Base-by-base conservation (phyloP, 2,113 vertebrate genomes). In the Semicossyphus pulcher region DNA sequence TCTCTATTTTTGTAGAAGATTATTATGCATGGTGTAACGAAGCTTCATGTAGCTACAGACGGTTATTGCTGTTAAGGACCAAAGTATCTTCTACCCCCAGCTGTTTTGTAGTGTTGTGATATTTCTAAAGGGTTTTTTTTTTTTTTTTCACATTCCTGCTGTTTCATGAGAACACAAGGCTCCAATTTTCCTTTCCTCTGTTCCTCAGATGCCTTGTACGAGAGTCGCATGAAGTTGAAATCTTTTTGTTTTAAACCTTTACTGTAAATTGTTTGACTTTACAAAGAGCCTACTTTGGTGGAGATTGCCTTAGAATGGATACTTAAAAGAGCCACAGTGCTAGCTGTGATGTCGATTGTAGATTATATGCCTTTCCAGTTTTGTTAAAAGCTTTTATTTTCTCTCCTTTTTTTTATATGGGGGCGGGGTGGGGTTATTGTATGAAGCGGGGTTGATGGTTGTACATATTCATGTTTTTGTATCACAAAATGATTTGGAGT, bases 381-480 rank as follows among this genome's bases (percentile, higher is more conserved):
- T 85, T 84, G 74, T 83, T 86, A 7, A 90, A 84, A 72, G 84
- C 84, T 91, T 91, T 91, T 87, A 78, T 81, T 80, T 81, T 72
- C 28, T 75, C 44, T 70, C 7, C n/a, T n/a, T 42, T 69, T 83
- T 88, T 89, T 83, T 91, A 88, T 84, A 79, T 54, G 81, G 82
- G 84, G 80, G 79, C 3, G 61, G 77, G 83, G 73, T 61, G 79
- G 85, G 85, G 63, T 75, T 84, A 66, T 76, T 87, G 72, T 84
- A 84, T 81, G 85, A 90, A 56, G 70, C 53, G 62, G 88, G 84
- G 75, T 86, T 80, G 82, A 88, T 84, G 88, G 87, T 87, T 93
- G 92, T 94, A 91, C 86, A 93, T 94, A 93, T 86, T 92, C 85
- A 89, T 93, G 91, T 90, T 92, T 92, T 93, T 93, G 91, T 92